phyloP scores from a whole-genome alignment of 2,797 vertebrate genomes.

The Synaphobranchus kaupii region DNA sequence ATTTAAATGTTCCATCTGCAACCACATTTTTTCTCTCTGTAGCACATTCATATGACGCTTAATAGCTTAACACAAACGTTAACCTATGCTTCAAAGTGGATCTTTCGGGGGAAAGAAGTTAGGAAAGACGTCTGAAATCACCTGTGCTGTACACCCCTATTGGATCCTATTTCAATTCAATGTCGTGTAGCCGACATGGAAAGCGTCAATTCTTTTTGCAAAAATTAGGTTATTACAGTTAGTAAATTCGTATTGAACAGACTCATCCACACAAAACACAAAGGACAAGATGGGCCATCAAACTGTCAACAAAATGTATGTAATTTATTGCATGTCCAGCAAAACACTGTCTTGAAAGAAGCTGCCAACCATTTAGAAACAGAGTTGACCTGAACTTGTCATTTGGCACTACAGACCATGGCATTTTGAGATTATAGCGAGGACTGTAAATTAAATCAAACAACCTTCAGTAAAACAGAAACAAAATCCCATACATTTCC shows the following conservation, averaged over 20 bases:
- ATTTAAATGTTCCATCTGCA: background rate
- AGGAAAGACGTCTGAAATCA: background rate
- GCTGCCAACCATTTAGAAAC: background rate
- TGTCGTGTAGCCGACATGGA: background rate
- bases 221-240: background rate
- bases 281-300: background rate
- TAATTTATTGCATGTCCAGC: slow-evolving; percentile 12
- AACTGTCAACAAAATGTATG: background rate
- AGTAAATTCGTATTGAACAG: background rate
- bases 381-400: background rate
- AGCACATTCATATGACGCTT: background rate
- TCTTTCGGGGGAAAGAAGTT: background rate
- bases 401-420: background rate
- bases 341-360: slow-evolving; percentile 15
- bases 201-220: background rate
- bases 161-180: background rate
- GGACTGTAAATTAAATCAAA: background rate
- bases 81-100: background rate
- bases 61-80: background rate
- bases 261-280: background rate
- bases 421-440: background rate
- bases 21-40: background rate
- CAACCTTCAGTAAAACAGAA: background rate
- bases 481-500: background rate
- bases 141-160: background rate